Evolutionary conservation across 2,113 vertebrate genomes (phyloP).

Genomic region (Protobothrops flavoviridis): DNA sequence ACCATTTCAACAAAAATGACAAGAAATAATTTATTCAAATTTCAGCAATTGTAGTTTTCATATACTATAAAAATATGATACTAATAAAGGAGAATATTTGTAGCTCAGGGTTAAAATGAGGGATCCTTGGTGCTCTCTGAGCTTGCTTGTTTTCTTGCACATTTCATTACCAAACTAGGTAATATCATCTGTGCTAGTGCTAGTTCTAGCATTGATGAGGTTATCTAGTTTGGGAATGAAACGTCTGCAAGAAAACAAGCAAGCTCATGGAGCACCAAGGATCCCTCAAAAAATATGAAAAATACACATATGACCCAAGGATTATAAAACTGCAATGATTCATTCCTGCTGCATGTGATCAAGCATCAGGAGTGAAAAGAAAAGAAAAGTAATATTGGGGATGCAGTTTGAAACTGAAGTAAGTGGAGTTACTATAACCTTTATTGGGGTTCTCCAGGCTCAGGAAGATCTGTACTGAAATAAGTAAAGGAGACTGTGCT

Average conservation of each 20-base stretch:
- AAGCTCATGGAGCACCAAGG: neutral
- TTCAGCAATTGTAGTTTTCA: too few relatives aligned
- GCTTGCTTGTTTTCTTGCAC: too few relatives aligned
- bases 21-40: too few relatives aligned
- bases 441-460: neutral
- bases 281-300: neutral
- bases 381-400: neutral
- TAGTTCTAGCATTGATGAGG: neutral
- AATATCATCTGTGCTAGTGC: too few relatives aligned
- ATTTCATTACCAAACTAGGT: too few relatives aligned
- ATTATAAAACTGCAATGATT: neutral
- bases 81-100: too few relatives aligned
- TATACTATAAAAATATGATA: too few relatives aligned
- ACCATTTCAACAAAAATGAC: too few relatives aligned
- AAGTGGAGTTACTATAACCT: neutral
- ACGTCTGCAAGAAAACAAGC: neutral
- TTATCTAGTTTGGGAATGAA: neutral
- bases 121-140: too few relatives aligned
- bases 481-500: neutral
- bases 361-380: too few relatives aligned
- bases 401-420: neutral
- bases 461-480: neutral
- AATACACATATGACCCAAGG: neutral
- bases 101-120: too few relatives aligned
- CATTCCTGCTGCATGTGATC: neutral